phyloP scores from a whole-genome alignment of 2,797 vertebrate genomes.

The Mycteria americana region DNA sequence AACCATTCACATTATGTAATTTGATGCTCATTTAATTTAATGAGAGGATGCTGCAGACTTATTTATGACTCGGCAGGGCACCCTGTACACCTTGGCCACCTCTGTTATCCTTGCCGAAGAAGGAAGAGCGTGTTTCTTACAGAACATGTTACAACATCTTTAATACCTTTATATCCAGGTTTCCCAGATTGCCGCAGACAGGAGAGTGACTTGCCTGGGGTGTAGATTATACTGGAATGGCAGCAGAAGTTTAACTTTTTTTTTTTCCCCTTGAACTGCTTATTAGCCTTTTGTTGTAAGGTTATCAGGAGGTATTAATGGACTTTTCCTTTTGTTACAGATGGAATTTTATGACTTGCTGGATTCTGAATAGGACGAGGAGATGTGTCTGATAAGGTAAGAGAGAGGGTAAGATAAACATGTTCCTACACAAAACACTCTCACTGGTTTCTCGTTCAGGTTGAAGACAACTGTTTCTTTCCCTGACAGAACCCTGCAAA shows the following conservation, averaged over 20 bases:
- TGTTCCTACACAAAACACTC: background rate
- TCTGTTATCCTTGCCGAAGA: background rate
- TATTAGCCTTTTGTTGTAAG: background rate
- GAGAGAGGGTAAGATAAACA: constrained; percentile 4
- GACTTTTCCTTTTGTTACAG: constrained; percentile 43
- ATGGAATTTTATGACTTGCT: constrained; percentile 53
- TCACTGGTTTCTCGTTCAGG: background rate
- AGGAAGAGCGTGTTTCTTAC: background rate
- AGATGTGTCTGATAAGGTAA: constrained; percentile 62
- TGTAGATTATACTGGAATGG: background rate
- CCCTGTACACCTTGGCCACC: background rate
- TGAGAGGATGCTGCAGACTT: constrained; percentile 52
- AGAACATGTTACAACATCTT: background rate
- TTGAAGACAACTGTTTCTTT: background rate
- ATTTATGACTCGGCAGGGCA: constrained; percentile 23
- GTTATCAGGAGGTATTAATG: constrained; percentile 17
- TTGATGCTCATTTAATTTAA: constrained; percentile 56
- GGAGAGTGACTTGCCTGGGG: background rate
- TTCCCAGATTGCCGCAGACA: background rate
- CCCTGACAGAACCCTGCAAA: background rate
- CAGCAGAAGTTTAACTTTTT: background rate
- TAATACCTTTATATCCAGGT: background rate
- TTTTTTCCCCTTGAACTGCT: background rate
- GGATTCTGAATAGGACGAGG: constrained; percentile 45
- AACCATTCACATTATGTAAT: constrained; percentile 44